phyloP scores from a whole-genome alignment of 2,113 vertebrate species.

The Perca fluviatilis region DNA sequence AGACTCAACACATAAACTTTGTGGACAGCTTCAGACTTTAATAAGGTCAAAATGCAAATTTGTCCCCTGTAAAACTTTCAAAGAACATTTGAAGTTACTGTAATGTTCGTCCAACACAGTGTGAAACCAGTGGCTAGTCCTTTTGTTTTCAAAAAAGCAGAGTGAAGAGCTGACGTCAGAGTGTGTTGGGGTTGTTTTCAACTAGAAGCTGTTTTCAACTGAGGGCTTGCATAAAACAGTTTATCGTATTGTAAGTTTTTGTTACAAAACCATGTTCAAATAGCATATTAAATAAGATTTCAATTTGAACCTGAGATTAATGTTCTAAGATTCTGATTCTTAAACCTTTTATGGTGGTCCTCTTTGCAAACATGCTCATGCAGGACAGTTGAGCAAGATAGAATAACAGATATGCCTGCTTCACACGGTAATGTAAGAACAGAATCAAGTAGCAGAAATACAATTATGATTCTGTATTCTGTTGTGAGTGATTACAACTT shows the following conservation, averaged over 20 bases:
- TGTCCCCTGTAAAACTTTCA: constrained; percentile 43
- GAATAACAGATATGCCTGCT: neutral
- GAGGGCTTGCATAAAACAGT: neutral
- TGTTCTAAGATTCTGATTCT: neutral
- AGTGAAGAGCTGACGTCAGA: constrained; percentile 12
- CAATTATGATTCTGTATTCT: neutral
- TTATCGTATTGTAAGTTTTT: neutral
- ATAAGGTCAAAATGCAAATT: constrained; percentile 68
- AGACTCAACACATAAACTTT: constrained; percentile 5
- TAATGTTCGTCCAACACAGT: neutral
- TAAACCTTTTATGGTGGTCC: neutral
- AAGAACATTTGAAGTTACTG: constrained; percentile 33
- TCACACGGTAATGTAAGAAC: neutral
- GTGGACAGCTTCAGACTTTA: constrained; percentile 29
- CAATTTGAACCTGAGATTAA: neutral
- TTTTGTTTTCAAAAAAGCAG: constrained; percentile 40
- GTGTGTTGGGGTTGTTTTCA: neutral
- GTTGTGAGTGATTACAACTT: neutral
- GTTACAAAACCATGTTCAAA: neutral
- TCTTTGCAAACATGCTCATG: neutral
- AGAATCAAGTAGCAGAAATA: neutral
- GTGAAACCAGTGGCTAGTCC: neutral
- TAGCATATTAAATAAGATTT: neutral
- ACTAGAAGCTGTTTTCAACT: neutral
- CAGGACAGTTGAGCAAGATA: neutral